Evolutionary conservation across 2,797 vertebrate genomes (phyloP).

Genomic region (Chelon labrosus): DNA sequence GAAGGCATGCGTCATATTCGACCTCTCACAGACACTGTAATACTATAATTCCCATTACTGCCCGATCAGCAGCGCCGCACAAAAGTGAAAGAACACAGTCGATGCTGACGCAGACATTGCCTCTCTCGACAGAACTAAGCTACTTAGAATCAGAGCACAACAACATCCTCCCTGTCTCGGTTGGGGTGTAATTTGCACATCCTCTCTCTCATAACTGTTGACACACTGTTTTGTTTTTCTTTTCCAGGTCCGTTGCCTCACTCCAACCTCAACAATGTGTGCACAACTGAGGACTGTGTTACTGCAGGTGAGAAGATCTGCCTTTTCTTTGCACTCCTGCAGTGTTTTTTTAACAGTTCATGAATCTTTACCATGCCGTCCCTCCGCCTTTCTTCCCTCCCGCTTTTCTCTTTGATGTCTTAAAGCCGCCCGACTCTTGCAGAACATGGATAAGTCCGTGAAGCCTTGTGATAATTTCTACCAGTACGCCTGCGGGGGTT

Average conservation of each 20-base stretch:
- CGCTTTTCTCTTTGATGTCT: neutral
- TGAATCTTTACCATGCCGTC: neutral
- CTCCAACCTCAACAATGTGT: conserved; percentile 76
- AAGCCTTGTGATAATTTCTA: conserved; percentile 96
- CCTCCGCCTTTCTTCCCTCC: conserved; percentile 1
- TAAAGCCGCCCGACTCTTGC: conserved; percentile 92
- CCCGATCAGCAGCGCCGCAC: conserved; percentile 69
- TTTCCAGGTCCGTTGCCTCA: conserved; percentile 81
- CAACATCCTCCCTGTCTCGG: conserved; percentile 26
- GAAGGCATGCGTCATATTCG: conserved; percentile 35
- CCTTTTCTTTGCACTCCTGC: conserved; percentile 24
- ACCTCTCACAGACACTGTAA: conserved; percentile 34
- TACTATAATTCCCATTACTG: conserved; percentile 61
- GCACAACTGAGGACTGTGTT: conserved; percentile 92
- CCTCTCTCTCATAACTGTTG: conserved; percentile 42
- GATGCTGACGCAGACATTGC: conserved; percentile 66
- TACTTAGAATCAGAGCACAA: conserved; percentile 23
- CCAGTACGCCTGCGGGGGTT: conserved; percentile 95
- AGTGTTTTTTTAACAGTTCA: conserved; percentile 14
- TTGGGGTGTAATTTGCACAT: conserved; percentile 5
- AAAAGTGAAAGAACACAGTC: conserved; percentile 63
- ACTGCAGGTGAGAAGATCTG: conserved; percentile 87
- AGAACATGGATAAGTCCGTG: conserved; percentile 91
- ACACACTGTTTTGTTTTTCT: conserved; percentile 15
- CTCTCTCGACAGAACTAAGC: conserved; percentile 19